These are phyloP conservation scores for Smittia sp. DNA, from an alignment of 2,888 invertebrate species.

Conservation along the genomic window DNA sequence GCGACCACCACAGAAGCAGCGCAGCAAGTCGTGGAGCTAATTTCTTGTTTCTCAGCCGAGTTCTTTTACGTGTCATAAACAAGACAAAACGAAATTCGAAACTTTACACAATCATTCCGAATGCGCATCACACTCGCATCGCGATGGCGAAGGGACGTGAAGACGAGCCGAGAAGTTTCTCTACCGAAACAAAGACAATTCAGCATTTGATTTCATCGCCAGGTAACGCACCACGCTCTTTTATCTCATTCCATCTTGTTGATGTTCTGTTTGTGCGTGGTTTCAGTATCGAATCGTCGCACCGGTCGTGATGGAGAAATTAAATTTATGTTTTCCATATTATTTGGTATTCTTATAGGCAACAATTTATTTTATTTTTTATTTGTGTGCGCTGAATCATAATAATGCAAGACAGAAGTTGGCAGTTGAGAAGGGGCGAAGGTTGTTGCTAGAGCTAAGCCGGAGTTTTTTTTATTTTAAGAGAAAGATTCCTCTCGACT, in stretches of 20 bases:
- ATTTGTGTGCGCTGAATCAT: conserved; percentile 38
- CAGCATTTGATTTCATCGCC: not conserved
- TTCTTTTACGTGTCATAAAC: not conserved
- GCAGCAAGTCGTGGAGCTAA: not conserved
- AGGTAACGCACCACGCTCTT: conserved; percentile 18
- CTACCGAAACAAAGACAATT: not conserved
- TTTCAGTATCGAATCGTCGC: conserved; percentile 15
- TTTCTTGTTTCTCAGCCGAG: conserved; percentile 8
- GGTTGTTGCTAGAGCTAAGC: not conserved
- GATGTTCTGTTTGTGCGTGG: conserved; percentile 33
- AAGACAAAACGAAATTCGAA: conserved; percentile 29
- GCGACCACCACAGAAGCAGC: not conserved
- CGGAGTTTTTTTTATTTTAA: not conserved
- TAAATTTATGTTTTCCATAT: conserved; percentile 41
- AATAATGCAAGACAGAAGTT: not conserved
- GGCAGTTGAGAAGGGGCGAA: not conserved
- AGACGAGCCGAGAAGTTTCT: conserved; percentile 24
- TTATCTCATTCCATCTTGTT: conserved; percentile 29
- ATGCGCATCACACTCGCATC: not conserved
- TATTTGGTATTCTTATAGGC: not conserved
- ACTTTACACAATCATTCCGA: conserved; percentile 6
- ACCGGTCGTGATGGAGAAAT: conserved; percentile 33
- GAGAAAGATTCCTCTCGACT: not conserved
- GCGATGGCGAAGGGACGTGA: not conserved
- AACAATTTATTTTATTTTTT: conserved; percentile 13